Conservation (phyloP, 2,113 vertebrate species). For the Lanius ludovicianus region DNA sequence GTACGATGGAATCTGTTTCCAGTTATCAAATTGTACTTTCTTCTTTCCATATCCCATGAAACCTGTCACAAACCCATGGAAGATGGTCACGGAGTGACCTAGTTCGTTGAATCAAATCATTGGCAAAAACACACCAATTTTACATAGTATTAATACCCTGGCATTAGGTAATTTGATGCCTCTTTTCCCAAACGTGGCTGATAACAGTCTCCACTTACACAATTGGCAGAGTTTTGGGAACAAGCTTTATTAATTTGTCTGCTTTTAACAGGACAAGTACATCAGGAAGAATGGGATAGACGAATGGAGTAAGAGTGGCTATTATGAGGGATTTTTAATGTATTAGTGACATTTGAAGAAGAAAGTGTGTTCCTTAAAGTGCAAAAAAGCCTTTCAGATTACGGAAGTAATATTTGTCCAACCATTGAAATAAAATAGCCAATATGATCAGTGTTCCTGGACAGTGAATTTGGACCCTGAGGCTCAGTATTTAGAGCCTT, state of each 20-base stretch:
- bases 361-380: background rate
- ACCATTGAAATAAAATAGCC: background rate
- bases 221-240: background rate
- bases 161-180: background rate
- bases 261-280: background rate
- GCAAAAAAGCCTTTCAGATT: background rate
- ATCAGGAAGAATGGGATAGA: background rate
- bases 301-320: background rate
- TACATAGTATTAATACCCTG: background rate
- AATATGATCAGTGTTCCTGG: background rate
- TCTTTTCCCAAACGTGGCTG: background rate
- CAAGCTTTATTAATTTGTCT: background rate
- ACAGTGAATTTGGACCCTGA: background rate
- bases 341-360: background rate
- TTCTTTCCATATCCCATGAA: background rate
- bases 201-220: background rate
- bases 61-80: background rate
- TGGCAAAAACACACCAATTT: background rate
- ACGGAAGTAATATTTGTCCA: background rate
- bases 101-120: background rate
- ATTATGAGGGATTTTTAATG: background rate
- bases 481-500: constrained; percentile 10
- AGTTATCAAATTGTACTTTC: background rate
- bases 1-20: background rate
- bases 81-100: background rate